A percentile compares a stretch with the other conserved stretches of the same genome.
Evolutionary conservation across 2,797 vertebrate species (phyloP).

Genomic region (Clangula hyemalis): DNA sequence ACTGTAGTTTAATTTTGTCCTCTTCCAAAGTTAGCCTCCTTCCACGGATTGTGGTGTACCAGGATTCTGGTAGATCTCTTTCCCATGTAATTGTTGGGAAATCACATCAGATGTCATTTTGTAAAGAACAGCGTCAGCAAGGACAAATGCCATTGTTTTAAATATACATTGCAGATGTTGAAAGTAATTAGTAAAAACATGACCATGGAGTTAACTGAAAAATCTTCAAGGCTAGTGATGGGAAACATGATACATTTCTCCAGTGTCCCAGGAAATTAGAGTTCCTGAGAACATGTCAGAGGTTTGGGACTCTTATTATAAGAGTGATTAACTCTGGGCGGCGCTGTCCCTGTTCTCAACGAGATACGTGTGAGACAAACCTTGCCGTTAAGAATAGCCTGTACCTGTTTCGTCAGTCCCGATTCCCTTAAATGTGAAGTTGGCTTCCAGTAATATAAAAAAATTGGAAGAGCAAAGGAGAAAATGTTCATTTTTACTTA

Average conservation of each 20-base stretch:
- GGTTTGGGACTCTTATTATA: not conserved
- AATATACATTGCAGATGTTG: conserved; percentile 29
- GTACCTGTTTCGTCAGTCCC: not conserved
- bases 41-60: conserved; percentile 39
- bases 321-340: not conserved
- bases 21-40: conserved; percentile 35
- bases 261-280: not conserved
- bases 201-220: not conserved
- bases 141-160: conserved; percentile 50
- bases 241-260: not conserved
- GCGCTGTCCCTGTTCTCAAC: not conserved
- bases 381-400: not conserved
- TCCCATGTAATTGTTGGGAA: conserved; percentile 22
- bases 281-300: not conserved
- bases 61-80: not conserved
- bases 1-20: conserved; percentile 22
- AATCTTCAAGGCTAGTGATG: not conserved
- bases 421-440: not conserved
- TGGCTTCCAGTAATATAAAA: not conserved
- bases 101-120: not conserved
- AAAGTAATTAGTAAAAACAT: not conserved
- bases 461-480: not conserved
- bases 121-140: not conserved
- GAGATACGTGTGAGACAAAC: fast-evolving
- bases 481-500: not conserved